These are phyloP conservation scores for Brenthis hecate DNA, from an alignment of 2,888 invertebrate genomes.

Conservation along the genomic window DNA sequence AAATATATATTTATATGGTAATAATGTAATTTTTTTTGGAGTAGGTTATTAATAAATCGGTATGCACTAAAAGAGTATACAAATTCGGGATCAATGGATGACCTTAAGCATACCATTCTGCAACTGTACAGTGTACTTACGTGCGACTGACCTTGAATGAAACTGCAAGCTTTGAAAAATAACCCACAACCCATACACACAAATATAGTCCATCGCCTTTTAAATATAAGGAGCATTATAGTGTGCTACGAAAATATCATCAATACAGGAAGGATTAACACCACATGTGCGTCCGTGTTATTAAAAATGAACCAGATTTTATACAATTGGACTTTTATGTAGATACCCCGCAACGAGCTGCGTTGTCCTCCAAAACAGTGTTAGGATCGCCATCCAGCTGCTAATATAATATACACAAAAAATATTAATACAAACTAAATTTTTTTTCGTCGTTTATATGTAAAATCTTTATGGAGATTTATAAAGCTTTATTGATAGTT, in stretches of 20 bases:
- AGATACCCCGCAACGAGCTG: constrained; percentile 50
- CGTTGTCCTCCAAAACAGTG: constrained; percentile 51
- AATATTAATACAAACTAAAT: not conserved
- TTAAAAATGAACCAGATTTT: constrained; percentile 53
- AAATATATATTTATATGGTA: too few species aligned
- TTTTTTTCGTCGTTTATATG: too few species aligned
- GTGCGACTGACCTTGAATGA: constrained; percentile 26
- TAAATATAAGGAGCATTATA: not conserved
- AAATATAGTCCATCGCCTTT: not conserved
- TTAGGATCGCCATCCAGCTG: constrained; percentile 13
- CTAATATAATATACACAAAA: not conserved
- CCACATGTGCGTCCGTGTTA: constrained; percentile 42
- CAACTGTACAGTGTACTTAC: not conserved
- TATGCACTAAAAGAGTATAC: constrained; percentile 1
- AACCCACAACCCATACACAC: not conserved
- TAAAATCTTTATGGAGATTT: too few species aligned
- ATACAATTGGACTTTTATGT: constrained; percentile 53
- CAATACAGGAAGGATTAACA: constrained; percentile 33
- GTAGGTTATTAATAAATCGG: not conserved
- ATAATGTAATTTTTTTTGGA: too few species aligned
- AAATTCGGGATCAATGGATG: constrained; percentile 13
- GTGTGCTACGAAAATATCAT: constrained; percentile 1
- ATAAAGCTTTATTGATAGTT: too few species aligned
- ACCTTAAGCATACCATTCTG: constrained; percentile 7
- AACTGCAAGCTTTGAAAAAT: constrained; percentile 24